phyloP scores from a whole-genome alignment of 2,797 vertebrate genomes.

The Peromyscus eremicus region DNA sequence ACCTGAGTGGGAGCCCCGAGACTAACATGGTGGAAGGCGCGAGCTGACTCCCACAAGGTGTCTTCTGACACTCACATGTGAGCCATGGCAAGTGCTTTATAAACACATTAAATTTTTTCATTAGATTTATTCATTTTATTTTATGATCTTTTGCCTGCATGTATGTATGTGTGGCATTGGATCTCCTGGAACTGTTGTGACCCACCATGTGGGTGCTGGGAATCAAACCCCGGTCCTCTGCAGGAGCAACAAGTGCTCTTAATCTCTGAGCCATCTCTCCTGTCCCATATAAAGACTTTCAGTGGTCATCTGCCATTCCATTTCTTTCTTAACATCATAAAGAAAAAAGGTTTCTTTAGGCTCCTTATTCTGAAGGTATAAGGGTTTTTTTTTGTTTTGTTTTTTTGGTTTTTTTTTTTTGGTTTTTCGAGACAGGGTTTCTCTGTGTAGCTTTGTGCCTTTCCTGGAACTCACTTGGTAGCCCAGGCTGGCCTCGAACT shows the following conservation, averaged over 20 bases:
- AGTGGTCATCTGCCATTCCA: not conserved
- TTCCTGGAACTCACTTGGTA: too few relatives aligned
- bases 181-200: not conserved
- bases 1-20: not conserved
- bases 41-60: not conserved
- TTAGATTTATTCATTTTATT: not conserved
- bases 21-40: not conserved
- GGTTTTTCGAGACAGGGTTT: too few relatives aligned
- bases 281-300: not conserved
- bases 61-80: not conserved
- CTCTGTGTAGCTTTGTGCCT: too few relatives aligned
- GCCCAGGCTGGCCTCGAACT: too few relatives aligned
- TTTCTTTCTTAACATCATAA: not conserved
- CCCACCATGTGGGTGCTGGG: not conserved
- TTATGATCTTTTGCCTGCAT: not conserved
- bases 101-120: not conserved
- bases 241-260: not conserved
- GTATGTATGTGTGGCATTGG: not conserved
- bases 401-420: too few relatives aligned
- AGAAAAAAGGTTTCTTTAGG: not conserved
- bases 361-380: not conserved
- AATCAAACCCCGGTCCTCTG: not conserved
- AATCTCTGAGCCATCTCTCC: not conserved
- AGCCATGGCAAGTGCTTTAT: not conserved
- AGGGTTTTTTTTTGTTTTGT: too few relatives aligned